Evolutionary conservation across 2,113 vertebrate species (phyloP), one percentile per base, ranked within the genome.

Genomic region (Colaptes auratus): DNA sequence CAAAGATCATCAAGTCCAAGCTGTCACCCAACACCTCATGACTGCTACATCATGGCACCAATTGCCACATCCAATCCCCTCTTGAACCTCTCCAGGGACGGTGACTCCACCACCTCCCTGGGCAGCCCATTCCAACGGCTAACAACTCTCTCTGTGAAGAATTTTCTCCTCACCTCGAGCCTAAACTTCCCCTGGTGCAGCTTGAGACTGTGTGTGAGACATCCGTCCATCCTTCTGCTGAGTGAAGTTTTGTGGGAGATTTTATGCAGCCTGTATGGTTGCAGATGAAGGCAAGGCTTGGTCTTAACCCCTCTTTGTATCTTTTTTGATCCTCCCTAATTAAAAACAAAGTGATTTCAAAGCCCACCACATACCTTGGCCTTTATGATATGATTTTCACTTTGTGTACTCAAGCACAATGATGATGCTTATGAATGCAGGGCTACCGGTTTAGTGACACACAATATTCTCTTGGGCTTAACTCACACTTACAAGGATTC

Each of bases 401-500:
- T 73, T 65, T 56, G 27, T 53, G 19, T 61, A 9, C 52, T 70
- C 11, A 60, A 65, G 14, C 16, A 23, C 11, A 8, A 64, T 77
- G 14, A 18, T 36, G 6, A 60, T 80, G 48, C 13, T 85, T 61
- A 33, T 35, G 60, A 81, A 71, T 42, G 10, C 59, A n/a, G 2
- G 33, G 52, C 35, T 65, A 17, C 27, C 0, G 0, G 63, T 82
- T 36, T 65, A 39, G 16, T 86, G 60, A 60, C 39, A 19, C 64
- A 63, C 60, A 18, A n/a, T 60, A 69, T 80, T 21, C 21, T 73
- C 9, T 36, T 63, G 10, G 63, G 13, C 9, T 55, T 87, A 25
- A 39, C 21, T 86, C 16, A 14, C 55, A 63, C 84, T 94, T 95
- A 77, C 77, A 90, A 86, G 77, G 73, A 82, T 77, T 92, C 82